These are phyloP conservation scores for Brachionus rotundiformis DNA, from an alignment of 1,140 invertebrate species.

Conservation along the genomic window DNA sequence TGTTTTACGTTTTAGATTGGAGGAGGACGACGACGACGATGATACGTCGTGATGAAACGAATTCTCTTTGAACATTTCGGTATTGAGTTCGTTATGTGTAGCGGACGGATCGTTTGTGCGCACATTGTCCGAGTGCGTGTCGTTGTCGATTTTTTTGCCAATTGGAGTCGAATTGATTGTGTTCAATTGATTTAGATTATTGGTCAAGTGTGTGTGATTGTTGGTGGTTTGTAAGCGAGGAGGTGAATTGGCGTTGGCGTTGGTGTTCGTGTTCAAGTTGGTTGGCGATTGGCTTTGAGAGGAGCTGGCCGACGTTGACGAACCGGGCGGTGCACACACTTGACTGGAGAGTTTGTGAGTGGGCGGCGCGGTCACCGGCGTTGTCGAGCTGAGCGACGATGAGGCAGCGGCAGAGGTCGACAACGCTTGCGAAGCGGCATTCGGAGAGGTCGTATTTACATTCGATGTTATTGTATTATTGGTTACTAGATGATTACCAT, in stretches of 20 bases:
- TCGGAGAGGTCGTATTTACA: constrained; percentile 55
- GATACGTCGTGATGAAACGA: not conserved
- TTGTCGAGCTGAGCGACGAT: not conserved
- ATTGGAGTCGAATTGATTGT: no score
- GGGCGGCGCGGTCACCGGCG: not conserved
- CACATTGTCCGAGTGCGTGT: not conserved
- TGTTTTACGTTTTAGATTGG: not conserved
- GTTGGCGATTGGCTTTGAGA: not conserved
- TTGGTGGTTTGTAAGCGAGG: no score
- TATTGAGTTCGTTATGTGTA: not conserved
- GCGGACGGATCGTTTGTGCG: not conserved
- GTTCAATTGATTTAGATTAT: constrained; percentile 25
- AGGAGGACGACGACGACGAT: no score
- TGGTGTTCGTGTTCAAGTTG: not conserved
- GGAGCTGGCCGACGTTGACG: not conserved
- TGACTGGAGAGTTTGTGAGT: not conserved
- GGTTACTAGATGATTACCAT: no score
- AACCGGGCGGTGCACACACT: not conserved
- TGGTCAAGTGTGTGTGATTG: constrained; percentile 28
- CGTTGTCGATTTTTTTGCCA: not conserved
- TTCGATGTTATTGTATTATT: constrained; percentile 55
- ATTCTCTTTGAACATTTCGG: not conserved
- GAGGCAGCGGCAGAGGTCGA: constrained; percentile 52
- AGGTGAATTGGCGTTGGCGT: not conserved
- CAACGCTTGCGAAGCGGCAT: constrained; percentile 51